phyloP scores from a whole-genome alignment of 2,888 invertebrate genomes.

The Phania funesta region DNA sequence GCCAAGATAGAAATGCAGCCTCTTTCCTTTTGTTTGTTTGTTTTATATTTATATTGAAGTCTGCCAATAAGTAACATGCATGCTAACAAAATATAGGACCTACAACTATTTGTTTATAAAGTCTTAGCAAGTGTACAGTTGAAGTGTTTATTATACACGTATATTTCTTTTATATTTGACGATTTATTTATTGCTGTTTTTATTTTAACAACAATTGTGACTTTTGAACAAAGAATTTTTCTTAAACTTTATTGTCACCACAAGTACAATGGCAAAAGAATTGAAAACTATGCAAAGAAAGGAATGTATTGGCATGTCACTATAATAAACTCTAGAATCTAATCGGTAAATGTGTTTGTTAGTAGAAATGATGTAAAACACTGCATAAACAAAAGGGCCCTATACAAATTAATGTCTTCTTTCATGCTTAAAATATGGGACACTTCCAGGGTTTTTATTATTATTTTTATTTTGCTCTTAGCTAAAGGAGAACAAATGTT shows the following conservation, averaged over 20 bases:
- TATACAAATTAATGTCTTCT: background rate
- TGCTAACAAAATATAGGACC: background rate
- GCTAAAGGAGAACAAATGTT: no score
- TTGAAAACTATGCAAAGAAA: background rate
- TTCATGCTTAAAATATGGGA: background rate
- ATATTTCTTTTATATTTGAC: background rate
- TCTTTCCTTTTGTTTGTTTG: background rate
- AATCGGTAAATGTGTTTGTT: background rate
- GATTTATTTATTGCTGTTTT: slow-evolving; percentile 14
- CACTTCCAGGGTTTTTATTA: background rate
- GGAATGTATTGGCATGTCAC: background rate
- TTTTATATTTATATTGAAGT: background rate
- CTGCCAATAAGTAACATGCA: slow-evolving; percentile 15
- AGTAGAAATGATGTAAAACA: background rate
- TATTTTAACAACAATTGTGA: background rate
- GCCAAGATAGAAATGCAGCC: background rate
- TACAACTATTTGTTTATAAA: background rate
- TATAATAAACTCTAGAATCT: background rate
- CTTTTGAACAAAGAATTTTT: background rate
- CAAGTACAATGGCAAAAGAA: background rate
- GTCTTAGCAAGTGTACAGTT: no score
- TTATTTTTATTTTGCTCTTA: background rate
- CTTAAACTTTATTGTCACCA: slow-evolving; percentile 10
- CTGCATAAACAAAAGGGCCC: background rate
- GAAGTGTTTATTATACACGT: background rate